Percentiles rank a stretch among this genome's conserved stretches.
These are phyloP conservation scores for Drosophila quinaria DNA, from an alignment of 2,888 invertebrate genomes.

Conservation along the genomic window DNA sequence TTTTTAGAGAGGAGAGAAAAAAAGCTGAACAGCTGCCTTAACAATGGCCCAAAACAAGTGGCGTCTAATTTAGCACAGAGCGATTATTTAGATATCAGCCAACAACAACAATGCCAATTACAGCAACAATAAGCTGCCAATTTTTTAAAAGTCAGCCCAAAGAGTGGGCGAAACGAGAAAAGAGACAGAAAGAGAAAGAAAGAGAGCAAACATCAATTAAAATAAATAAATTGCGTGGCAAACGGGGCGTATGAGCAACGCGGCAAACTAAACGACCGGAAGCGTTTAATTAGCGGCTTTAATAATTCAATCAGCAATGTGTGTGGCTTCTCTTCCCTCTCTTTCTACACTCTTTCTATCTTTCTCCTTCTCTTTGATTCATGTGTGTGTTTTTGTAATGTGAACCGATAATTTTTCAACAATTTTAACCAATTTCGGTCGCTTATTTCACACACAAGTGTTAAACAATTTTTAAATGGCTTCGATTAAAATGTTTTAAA, in stretches of 20 bases:
- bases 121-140: constrained; percentile 45
- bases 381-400: constrained; percentile 25
- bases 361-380: not conserved
- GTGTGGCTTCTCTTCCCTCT: constrained; percentile 20
- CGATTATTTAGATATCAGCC: constrained; percentile 71
- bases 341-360: not conserved
- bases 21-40: not conserved
- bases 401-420: constrained; percentile 43
- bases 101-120: constrained; percentile 49
- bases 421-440: constrained; percentile 39
- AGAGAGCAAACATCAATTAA: constrained; percentile 66
- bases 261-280: constrained; percentile 76
- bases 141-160: constrained; percentile 35
- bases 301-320: constrained; percentile 76
- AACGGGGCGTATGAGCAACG: constrained; percentile 67
- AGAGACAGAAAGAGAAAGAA: not conserved
- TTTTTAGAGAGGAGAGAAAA: not conserved
- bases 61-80: constrained; percentile 71
- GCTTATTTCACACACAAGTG: constrained; percentile 59
- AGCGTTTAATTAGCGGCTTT: constrained; percentile 79
- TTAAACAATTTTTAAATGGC: constrained; percentile 62
- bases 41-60: constrained; percentile 57
- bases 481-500: constrained; percentile 48
- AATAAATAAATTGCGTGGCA: constrained; percentile 79
- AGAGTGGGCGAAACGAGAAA: not conserved